A percentile compares a stretch with the other conserved stretches of the same genome.
Conservation (phyloP, 2,113 vertebrate species). For the Porphyrio hochstetteri region DNA sequence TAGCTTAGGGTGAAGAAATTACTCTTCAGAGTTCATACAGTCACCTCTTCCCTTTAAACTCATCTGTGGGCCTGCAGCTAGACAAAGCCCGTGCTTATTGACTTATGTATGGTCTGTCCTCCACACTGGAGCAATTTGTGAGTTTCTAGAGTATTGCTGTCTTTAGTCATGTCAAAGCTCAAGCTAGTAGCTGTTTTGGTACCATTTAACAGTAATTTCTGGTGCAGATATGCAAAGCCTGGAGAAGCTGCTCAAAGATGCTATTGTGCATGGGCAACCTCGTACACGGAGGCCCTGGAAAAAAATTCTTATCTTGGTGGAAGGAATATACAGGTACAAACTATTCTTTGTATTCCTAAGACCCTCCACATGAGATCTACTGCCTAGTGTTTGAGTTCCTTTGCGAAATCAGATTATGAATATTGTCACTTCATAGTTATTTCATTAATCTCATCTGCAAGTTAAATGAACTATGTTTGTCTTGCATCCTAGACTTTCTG, state of each 20-base stretch:
- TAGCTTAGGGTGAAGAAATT: neutral
- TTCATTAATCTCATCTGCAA: neutral
- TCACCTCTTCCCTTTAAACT: neutral
- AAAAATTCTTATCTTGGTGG: constrained; percentile 96
- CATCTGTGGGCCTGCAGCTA: neutral
- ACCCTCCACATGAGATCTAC: neutral
- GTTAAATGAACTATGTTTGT: neutral
- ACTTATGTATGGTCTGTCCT: neutral
- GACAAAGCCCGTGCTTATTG: neutral
- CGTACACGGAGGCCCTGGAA: constrained; percentile 96
- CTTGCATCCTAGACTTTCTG: constrained; percentile 14
- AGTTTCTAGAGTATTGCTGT: neutral
- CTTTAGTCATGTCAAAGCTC: constrained; percentile 35
- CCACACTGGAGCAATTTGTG: neutral
- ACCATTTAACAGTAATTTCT: constrained; percentile 65
- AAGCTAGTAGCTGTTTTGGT: constrained; percentile 44
- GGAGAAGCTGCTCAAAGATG: constrained; percentile 95
- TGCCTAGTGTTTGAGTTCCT: constrained; percentile 1
- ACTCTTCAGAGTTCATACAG: neutral
- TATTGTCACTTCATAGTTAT: constrained; percentile 2
- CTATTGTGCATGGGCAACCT: constrained; percentile 94
- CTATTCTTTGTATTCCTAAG: constrained; percentile 32
- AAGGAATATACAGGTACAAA: constrained; percentile 95
- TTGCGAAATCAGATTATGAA: neutral
- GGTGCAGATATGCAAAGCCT: constrained; percentile 94